Percentiles rank a stretch among this genome's conserved stretches.
Conservation (phyloP, 2,888 invertebrate species). For the Saturnia pavonia region DNA sequence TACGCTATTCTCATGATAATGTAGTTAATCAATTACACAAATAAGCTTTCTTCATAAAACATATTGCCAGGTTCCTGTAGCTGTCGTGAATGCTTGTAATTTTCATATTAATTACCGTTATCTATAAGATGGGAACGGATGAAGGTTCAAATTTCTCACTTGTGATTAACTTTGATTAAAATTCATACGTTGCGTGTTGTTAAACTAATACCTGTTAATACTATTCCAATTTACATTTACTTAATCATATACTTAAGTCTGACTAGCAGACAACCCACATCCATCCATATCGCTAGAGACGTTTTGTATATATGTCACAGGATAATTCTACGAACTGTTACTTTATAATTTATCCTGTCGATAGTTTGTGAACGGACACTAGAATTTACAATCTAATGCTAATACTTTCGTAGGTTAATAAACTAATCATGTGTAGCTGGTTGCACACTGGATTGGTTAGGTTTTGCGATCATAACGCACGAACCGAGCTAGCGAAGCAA, state of each 20-base stretch:
- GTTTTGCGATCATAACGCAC: no score
- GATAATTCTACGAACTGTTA: no score
- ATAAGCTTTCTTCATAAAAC: neutral
- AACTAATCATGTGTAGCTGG: no score
- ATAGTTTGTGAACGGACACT: no score
- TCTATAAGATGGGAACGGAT: neutral
- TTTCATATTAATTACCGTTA: slow-evolving; percentile 8
- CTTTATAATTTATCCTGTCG: no score
- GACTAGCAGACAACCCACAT: neutral
- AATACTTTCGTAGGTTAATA: no score
- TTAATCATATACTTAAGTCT: neutral
- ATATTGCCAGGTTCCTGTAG: neutral
- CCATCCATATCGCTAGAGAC: no score
- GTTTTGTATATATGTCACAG: no score
- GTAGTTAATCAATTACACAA: neutral
- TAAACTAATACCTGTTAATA: slow-evolving; percentile 9
- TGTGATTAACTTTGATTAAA: slow-evolving; percentile 20
- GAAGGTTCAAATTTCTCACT: slow-evolving; percentile 5
- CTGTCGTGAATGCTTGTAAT: neutral
- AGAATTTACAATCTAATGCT: no score
- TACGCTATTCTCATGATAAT: neutral
- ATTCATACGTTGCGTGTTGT: slow-evolving; percentile 38
- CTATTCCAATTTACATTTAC: neutral
- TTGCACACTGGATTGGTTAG: no score
- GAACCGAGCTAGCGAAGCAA: no score